A percentile compares a stretch with the other conserved stretches of the same genome.
Conservation (phyloP, 2,113 vertebrate genomes). For the Antennarius striatus region DNA sequence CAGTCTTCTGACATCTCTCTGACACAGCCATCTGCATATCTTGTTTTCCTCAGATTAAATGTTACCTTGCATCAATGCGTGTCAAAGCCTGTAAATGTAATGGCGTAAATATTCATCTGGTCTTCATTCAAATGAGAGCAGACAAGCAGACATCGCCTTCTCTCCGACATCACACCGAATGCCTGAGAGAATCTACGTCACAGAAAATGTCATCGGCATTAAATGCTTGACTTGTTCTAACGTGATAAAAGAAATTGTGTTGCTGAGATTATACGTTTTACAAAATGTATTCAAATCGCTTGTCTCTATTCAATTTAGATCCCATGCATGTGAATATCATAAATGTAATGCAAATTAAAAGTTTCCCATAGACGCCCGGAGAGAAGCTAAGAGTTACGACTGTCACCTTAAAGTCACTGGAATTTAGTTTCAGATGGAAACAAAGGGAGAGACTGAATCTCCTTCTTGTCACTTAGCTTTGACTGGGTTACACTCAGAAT, state of each 20-base stretch:
- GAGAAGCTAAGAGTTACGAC: background rate
- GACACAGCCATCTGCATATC: slow-evolving; percentile 52
- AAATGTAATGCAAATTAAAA: background rate
- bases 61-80: slow-evolving; percentile 50
- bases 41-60: slow-evolving; percentile 59
- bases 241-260: slow-evolving; percentile 15
- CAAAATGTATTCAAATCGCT: background rate
- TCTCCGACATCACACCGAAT: slow-evolving; percentile 28
- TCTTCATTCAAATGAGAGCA: slow-evolving; percentile 51
- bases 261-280: background rate
- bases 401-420: background rate
- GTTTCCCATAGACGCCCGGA: background rate
- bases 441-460: too few species aligned
- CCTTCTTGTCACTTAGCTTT: too few species aligned
- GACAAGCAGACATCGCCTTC: slow-evolving; percentile 41
- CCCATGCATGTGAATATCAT: background rate
- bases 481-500: background rate
- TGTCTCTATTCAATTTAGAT: background rate
- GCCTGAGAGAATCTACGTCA: slow-evolving; percentile 45
- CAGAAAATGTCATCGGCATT: slow-evolving; percentile 30
- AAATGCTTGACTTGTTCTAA: slow-evolving; percentile 36
- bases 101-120: slow-evolving; percentile 47
- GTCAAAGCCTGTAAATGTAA: slow-evolving; percentile 12
- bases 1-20: slow-evolving; percentile 17
- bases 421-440: background rate